Base-by-base conservation (phyloP, 2,888 invertebrate genomes). In the Luperina nickerlii region DNA sequence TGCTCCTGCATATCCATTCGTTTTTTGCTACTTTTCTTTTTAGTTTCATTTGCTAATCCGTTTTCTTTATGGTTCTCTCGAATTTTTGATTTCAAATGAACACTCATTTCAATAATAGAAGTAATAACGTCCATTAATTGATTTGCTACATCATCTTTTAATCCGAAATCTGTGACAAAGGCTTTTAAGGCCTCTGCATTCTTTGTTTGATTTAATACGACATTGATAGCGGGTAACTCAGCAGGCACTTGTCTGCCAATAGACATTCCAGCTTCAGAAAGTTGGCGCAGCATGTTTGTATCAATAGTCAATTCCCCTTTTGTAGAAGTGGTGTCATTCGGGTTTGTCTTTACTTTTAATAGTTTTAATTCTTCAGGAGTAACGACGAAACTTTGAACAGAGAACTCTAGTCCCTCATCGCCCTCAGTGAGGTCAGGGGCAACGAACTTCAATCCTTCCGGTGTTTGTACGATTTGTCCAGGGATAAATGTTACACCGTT, bases 401-500 rank as follows among this genome's bases (percentile, higher is more conserved):
- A 98, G 92, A 98, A 98, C 90, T 98, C 98, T 67, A 97, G 95
- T 0, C 98, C 98, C 91, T 97, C 97, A 72, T 97, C 97, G 0
- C 97, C 98, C 91, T 98, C 98, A 15, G 97, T 97, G 7, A 98
- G 95, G 90, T 98, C 98, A 42, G 98, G 98, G 0, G 98, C 98
- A 9, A 98, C 97, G 90, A 98, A 98, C 83, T 97, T 97, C 2
- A 97, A 96, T 0, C 98, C 98, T 91, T 97, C 97, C 66, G 98
- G 97, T 42, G 98, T 98, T 92, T 98, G 97, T 57, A 98, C 97
- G 15, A 98, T 98, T 96, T 98, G 98, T 1, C 98, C 98, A 11
- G 98, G 98, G 9, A 98, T 97, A 93, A 98, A 98, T 76, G 98
- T 98, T 4, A 98, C 97, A 45, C 97, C 97, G 32, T 98, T 98